Evolutionary conservation across 2,797 vertebrate species (phyloP).

Genomic region (Thalassophryne amazonica): DNA sequence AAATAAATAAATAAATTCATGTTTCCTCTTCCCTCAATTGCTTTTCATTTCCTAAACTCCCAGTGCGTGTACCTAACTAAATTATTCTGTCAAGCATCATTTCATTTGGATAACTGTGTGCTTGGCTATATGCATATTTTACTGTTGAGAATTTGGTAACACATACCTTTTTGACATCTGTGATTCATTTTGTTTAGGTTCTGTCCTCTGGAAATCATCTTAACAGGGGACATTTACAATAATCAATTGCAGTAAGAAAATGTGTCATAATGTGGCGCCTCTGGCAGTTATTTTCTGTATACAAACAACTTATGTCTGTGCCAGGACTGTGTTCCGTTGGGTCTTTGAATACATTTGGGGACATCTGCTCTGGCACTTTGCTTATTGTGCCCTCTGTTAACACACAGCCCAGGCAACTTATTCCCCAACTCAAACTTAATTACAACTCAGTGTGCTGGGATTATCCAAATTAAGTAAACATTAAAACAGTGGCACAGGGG

Average conservation of each 20-base stretch:
- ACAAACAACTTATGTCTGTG: neutral
- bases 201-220: conserved; percentile 18
- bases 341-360: conserved; percentile 1
- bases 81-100: conserved; percentile 40
- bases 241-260: conserved; percentile 5
- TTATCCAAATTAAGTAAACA: conserved; percentile 61
- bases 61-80: conserved; percentile 1
- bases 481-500: conserved; percentile 17
- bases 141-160: no score
- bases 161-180: conserved; percentile 19
- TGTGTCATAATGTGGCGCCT: neutral
- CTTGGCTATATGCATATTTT: neutral
- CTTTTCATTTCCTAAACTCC: conserved; percentile 22
- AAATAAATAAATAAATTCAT: conserved; percentile 4
- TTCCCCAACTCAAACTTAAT: conserved; percentile 48
- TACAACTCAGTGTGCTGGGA: conserved; percentile 30
- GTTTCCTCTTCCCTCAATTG: neutral
- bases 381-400: conserved; percentile 32
- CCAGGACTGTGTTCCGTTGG: neutral
- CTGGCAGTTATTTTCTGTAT: conserved; percentile 1
- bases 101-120: conserved; percentile 11
- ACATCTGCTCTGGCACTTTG: conserved; percentile 17
- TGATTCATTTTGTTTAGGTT: conserved; percentile 37
- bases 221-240: conserved; percentile 14
- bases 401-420: conserved; percentile 25